A percentile compares a stretch with the other conserved stretches of the same genome.
Conservation (phyloP, 2,888 invertebrate species). For the Aleiodes leptofemur region DNA sequence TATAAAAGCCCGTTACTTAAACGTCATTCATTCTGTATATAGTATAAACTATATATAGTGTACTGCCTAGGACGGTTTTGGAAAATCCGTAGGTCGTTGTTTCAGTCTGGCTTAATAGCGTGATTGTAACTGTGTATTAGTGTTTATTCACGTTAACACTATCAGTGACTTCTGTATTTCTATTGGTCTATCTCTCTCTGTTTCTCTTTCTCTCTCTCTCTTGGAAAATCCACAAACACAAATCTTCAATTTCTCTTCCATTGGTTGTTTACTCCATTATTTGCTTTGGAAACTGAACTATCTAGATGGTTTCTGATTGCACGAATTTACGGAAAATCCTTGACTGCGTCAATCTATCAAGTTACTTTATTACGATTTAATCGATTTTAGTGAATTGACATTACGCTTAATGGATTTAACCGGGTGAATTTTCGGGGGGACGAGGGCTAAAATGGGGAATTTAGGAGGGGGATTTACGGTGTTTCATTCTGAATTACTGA, state of each 20-base stretch:
- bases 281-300: constrained; percentile 3
- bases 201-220: too few species aligned
- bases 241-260: constrained; percentile 21
- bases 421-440: too few species aligned
- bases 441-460: too few species aligned
- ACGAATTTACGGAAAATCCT: not conserved
- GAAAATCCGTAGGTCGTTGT: constrained; percentile 4
- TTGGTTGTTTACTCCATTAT: not conserved
- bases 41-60: too few species aligned
- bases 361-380: constrained; percentile 8
- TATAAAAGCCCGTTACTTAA: constrained; percentile 23
- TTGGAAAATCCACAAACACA: constrained; percentile 1
- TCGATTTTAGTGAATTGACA: too few species aligned
- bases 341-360: not conserved
- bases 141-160: constrained; percentile 21
- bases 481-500: too few species aligned
- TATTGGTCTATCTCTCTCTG: too few species aligned
- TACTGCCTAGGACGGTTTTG: constrained; percentile 15
- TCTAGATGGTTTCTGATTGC: not conserved
- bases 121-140: constrained; percentile 23
- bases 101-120: constrained; percentile 31
- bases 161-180: constrained; percentile 1
- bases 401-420: too few species aligned
- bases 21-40: constrained; percentile 33
- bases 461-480: too few species aligned